Conservation (phyloP, 1,140 invertebrate species). For the Drosophila parabipectinata region DNA sequence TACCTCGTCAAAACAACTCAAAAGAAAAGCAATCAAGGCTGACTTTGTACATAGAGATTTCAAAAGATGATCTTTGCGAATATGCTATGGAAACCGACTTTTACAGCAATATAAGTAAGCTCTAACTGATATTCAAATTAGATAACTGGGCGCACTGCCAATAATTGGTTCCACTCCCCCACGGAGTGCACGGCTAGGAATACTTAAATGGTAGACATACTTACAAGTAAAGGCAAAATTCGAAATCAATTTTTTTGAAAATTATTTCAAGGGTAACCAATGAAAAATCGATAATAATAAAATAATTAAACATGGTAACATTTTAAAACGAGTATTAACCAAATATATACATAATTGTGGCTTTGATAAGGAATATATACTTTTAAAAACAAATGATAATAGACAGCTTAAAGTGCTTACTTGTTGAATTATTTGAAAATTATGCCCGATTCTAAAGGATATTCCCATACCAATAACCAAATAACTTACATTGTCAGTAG, state of each 20-base stretch:
- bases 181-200: conserved; percentile 41
- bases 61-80: conserved; percentile 59
- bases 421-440: conserved; percentile 15
- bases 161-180: conserved; percentile 32
- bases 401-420: conserved; percentile 26
- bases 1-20: conserved; percentile 63
- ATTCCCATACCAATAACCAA: not conserved
- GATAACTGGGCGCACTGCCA: conserved; percentile 66
- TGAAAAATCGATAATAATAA: conserved; percentile 55
- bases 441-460: not conserved
- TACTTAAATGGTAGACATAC: conserved; percentile 9
- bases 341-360: conserved; percentile 42
- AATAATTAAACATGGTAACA: conserved; percentile 21
- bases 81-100: conserved; percentile 52
- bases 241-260: conserved; percentile 52
- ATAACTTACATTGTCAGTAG: not conserved
- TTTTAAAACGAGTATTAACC: conserved; percentile 31
- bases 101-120: conserved; percentile 61
- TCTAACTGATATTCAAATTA: conserved; percentile 40
- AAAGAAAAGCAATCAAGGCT: conserved; percentile 78
- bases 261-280: conserved; percentile 64
- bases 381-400: conserved; percentile 13
- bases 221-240: conserved; percentile 1
- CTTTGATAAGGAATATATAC: conserved; percentile 64
- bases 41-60: conserved; percentile 80